Conservation (phyloP, 2,797 vertebrate genomes). For the Neosalanx taihuensis region DNA sequence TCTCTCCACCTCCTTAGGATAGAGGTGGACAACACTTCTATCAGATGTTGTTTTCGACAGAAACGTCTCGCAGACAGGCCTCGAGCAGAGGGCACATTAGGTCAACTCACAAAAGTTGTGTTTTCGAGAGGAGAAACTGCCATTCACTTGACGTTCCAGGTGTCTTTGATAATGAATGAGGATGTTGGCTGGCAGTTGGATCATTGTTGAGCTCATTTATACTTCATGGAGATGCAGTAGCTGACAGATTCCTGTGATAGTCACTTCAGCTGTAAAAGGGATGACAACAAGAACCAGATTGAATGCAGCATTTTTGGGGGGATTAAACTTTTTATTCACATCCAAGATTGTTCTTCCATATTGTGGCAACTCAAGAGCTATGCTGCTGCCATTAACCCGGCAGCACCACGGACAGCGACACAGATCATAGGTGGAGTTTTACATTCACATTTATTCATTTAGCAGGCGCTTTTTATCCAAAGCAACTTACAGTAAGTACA, state of each 20-base stretch:
- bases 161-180: constrained; percentile 47
- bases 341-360: not conserved
- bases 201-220: constrained; percentile 46
- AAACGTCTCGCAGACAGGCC: not conserved
- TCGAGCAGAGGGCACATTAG: not conserved
- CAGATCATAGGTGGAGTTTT: too few species aligned
- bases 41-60: not conserved
- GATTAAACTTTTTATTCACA: too few species aligned
- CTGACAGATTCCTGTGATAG: constrained; percentile 36
- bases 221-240: constrained; percentile 28
- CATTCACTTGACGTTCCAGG: constrained; percentile 31
- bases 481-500: too few species aligned
- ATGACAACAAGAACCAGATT: not conserved
- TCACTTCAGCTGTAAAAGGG: constrained; percentile 31
- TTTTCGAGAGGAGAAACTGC: constrained; percentile 30
- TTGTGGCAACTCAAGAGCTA: not conserved
- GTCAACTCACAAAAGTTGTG: constrained; percentile 9
- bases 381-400: not conserved
- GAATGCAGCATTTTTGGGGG: too few species aligned
- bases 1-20: too few species aligned
- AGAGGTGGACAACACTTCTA: too few species aligned
- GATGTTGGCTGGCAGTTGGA: constrained; percentile 36
- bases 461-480: too few species aligned
- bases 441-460: too few species aligned
- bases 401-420: too few species aligned